Conservation (phyloP, 2,113 vertebrate genomes). For the Vombatus ursinus region DNA sequence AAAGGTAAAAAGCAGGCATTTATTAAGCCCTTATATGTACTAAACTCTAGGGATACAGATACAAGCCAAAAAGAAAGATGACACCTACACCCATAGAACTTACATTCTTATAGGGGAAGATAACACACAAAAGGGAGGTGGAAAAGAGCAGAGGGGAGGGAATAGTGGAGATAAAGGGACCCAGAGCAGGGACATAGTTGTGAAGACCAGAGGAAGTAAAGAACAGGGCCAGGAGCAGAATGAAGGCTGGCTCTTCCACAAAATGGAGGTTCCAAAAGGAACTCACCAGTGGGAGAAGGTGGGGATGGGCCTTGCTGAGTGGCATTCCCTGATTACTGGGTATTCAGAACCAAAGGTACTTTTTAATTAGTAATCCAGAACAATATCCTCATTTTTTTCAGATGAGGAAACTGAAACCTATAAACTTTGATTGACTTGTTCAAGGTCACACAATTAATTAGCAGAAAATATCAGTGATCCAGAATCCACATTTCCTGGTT, state of each 20-base stretch:
- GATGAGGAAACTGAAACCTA: background rate
- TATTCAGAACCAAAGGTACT: slow-evolving; percentile 6
- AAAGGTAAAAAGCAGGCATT: background rate
- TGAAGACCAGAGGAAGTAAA: background rate
- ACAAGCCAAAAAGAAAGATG: background rate
- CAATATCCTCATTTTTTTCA: slow-evolving; percentile 18
- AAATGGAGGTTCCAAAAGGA: background rate
- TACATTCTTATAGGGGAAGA: background rate
- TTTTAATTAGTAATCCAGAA: background rate
- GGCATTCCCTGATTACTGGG: too few species aligned
- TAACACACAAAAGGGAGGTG: background rate
- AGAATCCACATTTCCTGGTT: background rate
- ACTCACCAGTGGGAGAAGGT: background rate
- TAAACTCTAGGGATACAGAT: background rate
- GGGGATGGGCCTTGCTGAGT: too few species aligned
- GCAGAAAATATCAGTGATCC: slow-evolving; percentile 24
- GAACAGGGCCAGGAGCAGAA: background rate
- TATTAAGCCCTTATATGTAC: background rate
- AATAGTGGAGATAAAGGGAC: too few species aligned
- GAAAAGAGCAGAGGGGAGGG: background rate
- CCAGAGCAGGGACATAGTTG: background rate
- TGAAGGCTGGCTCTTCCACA: background rate
- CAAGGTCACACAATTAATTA: background rate
- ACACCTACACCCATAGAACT: background rate
- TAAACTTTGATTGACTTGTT: background rate